Evolutionary conservation across 2,797 vertebrate genomes (phyloP), one percentile per base, ranked within the genome.

Genomic region (Bradypodion ventrale): DNA sequence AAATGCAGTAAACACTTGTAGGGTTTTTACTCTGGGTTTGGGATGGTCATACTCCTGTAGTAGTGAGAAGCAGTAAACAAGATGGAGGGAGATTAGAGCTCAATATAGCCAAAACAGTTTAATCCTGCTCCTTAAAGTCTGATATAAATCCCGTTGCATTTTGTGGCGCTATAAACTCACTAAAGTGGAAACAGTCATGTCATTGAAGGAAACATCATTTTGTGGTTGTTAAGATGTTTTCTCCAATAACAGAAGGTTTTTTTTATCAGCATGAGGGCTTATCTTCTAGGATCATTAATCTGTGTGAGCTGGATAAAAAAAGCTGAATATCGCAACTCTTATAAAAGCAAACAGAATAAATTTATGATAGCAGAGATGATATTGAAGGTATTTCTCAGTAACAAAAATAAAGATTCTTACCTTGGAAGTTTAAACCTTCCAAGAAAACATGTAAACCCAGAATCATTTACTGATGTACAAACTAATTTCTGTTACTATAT

Each of bases 191-290:
- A 72, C 5, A 70, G 44, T 44, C 35, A 63, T 82, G 37, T 89
- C 23, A 46, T n/a, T 66, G 86, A 82, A 78, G 9, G 70, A 52
- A 5, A 1, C 80, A 78, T 81, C 3, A 3, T 65, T 87, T 62
- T 83, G 29, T 62, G 25, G 5, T 82, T 77, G 7, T 78, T 75
- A 75, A 89, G 62, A 60, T 82, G 52, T 63, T 83, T 78, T 27
- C 12, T 46, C 10, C 42, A 35, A 60, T 37, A 5, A 49, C 46
- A 23, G 21, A 10, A 16, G 29, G 40, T 76, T 62, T 37, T 84
- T 7, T 84, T n/a, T n/a, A n/a, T n/a, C 85, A 76, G n/a, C 25
- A 35, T 73, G 2, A 46, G 25, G 8, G 56, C 49, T 84, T 81
- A 65, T 85, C 46, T 85, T 60, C 42, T 80, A 46, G 56, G 79